phyloP scores from a whole-genome alignment of 64 coral and sea anemone genomes.

The Porites lutea region DNA sequence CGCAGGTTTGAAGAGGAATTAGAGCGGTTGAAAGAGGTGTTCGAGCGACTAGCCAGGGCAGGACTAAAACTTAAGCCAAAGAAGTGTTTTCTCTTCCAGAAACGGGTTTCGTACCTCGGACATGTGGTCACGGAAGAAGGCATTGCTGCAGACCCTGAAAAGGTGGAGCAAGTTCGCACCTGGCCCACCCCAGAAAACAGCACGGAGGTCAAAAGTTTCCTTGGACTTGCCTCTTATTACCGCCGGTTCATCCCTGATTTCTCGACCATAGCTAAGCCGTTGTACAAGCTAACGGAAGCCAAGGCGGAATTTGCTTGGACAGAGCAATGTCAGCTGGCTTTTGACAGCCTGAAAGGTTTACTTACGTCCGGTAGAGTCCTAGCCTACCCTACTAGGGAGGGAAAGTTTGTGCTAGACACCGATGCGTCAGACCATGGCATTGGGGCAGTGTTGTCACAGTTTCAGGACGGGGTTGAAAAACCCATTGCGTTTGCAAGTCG shows the following conservation, averaged over 20 bases:
- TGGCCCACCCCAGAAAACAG: background rate
- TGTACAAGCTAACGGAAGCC: background rate
- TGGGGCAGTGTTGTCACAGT: constrained; percentile 31
- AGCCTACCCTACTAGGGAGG: background rate
- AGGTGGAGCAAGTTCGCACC: constrained; percentile 6
- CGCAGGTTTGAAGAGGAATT: constrained; percentile 25
- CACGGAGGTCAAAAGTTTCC: constrained; percentile 7
- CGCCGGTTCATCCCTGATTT: constrained; percentile 14
- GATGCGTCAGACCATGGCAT: constrained; percentile 34
- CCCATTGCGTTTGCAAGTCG: constrained; percentile 28
- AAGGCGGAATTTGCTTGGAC: constrained; percentile 24
- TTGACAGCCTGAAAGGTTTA: background rate
- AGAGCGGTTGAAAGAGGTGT: constrained; percentile 5
- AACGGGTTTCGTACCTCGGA: constrained; percentile 13
- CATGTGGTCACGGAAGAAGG: constrained; percentile 18
- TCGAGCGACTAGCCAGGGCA: constrained; percentile 9
- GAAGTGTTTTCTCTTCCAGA: constrained; percentile 51
- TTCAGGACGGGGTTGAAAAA: constrained; percentile 34
- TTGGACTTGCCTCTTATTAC: constrained; percentile 15
- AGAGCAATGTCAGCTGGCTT: background rate
- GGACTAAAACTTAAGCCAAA: constrained; percentile 56
- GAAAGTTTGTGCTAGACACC: constrained; percentile 22
- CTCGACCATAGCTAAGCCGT: background rate
- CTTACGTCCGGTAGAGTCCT: background rate
- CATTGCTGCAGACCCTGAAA: constrained; percentile 6